Evolutionary conservation across 1,140 invertebrate genomes (phyloP).

Genomic region (Carcinoscorpius rotundicauda): DNA sequence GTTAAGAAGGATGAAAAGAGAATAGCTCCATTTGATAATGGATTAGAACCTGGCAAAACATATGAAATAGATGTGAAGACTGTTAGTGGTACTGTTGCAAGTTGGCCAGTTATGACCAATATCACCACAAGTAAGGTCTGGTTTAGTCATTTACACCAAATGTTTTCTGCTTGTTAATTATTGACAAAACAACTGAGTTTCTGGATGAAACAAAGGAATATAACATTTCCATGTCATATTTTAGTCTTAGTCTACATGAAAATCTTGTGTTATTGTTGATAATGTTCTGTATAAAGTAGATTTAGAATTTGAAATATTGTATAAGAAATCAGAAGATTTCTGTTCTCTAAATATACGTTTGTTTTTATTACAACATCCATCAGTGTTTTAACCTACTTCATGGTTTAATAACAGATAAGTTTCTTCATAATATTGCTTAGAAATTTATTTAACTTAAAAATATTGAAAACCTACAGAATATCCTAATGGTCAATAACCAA

Average conservation of each 20-base stretch:
- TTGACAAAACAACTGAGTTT: neutral
- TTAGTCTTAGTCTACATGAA: neutral
- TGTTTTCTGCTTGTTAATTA: neutral
- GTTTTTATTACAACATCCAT: no score
- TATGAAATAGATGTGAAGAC: conserved; percentile 84
- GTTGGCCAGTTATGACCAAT: conserved; percentile 73
- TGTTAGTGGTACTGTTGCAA: conserved; percentile 81
- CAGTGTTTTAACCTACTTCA: neutral
- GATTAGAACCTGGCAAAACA: conserved; percentile 67
- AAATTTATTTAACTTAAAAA: conserved; percentile 1
- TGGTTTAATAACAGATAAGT: neutral
- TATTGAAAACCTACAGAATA: neutral
- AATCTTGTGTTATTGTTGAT: neutral
- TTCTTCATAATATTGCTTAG: neutral
- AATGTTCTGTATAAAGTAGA: neutral
- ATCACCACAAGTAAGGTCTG: conserved; percentile 48
- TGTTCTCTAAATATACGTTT: no score
- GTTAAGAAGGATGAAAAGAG: conserved; percentile 47
- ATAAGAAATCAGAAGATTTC: neutral
- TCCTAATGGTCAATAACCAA: neutral
- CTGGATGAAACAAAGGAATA: neutral
- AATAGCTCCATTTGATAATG: conserved; percentile 57
- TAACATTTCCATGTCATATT: neutral
- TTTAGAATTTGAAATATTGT: neutral
- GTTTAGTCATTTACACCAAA: no score